These are phyloP conservation scores for Pocillopora damicornis DNA, from an alignment of 64 coral and sea anemone genomes.

Conservation along the genomic window DNA sequence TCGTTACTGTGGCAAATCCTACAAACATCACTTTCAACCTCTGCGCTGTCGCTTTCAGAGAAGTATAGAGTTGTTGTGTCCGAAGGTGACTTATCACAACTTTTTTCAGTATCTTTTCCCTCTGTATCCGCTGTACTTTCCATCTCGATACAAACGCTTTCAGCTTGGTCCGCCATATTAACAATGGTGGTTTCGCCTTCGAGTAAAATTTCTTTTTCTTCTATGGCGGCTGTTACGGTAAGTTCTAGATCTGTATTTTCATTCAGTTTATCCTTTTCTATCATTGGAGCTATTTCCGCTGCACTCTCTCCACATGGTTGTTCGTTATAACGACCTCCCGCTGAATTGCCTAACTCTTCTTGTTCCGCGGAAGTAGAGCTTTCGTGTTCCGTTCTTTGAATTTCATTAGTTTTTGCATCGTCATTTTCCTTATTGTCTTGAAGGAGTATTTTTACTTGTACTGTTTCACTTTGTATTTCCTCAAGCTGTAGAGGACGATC, in stretches of 20 bases:
- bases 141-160: constrained; percentile 7
- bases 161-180: background rate
- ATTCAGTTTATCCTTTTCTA: background rate
- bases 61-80: constrained; percentile 7
- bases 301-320: background rate
- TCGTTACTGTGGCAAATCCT: constrained; percentile 85
- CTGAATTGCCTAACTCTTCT: background rate
- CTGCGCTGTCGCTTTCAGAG: constrained; percentile 8
- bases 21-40: constrained; percentile 66
- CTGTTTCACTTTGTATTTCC: background rate
- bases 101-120: background rate
- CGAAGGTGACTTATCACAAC: background rate
- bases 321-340: background rate
- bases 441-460: background rate
- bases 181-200: no score
- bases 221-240: background rate
- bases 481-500: background rate
- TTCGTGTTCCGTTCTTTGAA: background rate
- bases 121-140: background rate
- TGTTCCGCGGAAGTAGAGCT: background rate
- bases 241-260: background rate
- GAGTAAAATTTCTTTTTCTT: background rate
- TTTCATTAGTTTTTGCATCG: background rate
- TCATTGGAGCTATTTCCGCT: background rate
- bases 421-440: background rate